Conservation (phyloP, 2,797 vertebrate species). For the Brachyrhaphis roseni region DNA sequence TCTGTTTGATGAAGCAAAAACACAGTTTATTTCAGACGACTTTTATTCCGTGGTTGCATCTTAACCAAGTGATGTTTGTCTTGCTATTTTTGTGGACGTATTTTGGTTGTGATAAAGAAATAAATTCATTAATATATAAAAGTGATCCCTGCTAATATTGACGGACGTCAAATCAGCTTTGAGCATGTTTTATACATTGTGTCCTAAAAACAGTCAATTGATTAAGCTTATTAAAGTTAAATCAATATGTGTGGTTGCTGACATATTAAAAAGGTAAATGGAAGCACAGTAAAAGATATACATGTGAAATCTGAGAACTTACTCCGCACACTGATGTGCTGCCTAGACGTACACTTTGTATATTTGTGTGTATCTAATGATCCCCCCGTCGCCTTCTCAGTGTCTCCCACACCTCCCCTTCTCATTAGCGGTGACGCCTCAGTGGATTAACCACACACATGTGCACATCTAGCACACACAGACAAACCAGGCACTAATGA, state of each 20-base stretch:
- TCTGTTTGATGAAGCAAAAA: background rate
- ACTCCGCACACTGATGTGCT: slow-evolving; percentile 3
- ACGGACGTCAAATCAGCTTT: background rate
- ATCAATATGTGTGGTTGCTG: background rate
- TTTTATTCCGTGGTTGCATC: background rate
- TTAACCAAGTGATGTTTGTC: background rate
- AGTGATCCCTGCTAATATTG: background rate
- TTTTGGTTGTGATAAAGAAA: background rate
- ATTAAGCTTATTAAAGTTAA: background rate
- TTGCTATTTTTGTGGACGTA: background rate
- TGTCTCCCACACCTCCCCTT: slow-evolving; percentile 62
- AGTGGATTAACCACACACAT: slow-evolving; percentile 60
- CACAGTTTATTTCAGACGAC: background rate
- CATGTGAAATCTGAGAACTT: slow-evolving; percentile 8
- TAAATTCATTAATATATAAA: background rate
- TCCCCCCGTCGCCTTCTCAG: slow-evolving; percentile 46
- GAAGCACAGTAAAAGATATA: slow-evolving; percentile 7
- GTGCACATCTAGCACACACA: slow-evolving; percentile 4
- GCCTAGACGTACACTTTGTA: slow-evolving; percentile 11
- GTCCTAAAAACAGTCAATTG: background rate
- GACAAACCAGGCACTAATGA: slow-evolving; percentile 28
- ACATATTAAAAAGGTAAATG: background rate
- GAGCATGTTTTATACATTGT: background rate
- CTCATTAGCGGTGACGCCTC: slow-evolving; percentile 70
- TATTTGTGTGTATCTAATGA: slow-evolving; percentile 47